Percentiles rank a stretch among this genome's conserved stretches.
These are phyloP conservation scores for Poecile atricapillus DNA, from an alignment of 2,113 vertebrate genomes.

Conservation along the genomic window DNA sequence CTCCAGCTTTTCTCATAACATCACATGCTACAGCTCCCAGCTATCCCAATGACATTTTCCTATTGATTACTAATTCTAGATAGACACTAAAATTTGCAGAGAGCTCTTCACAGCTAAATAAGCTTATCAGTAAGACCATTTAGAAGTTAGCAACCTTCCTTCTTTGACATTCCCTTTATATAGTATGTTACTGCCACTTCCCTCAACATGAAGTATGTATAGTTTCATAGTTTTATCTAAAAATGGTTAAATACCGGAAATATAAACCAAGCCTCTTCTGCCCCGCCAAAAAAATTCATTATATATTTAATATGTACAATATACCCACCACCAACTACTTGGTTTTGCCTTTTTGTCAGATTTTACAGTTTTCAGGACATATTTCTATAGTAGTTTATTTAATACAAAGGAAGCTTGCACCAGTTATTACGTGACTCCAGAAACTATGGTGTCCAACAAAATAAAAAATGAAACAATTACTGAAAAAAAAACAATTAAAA, in stretches of 20 bases:
- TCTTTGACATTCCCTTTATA: neutral
- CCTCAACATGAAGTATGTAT: neutral
- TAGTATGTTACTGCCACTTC: neutral
- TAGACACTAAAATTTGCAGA: neutral
- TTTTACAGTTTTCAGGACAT: neutral
- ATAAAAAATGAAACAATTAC: neutral
- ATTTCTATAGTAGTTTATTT: neutral
- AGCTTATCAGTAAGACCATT: neutral
- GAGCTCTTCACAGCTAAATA: neutral
- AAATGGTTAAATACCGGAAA: neutral
- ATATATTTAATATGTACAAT: neutral
- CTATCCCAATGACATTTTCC: neutral
- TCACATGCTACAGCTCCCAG: neutral
- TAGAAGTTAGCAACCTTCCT: neutral
- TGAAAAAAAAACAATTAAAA: neutral
- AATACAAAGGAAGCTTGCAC: neutral
- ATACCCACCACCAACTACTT: neutral
- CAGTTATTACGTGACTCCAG: neutral
- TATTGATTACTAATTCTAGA: neutral
- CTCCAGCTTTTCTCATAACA: neutral
- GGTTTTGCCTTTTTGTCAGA: neutral
- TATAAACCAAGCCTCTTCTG: neutral
- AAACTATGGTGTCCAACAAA: neutral
- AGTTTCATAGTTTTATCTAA: neutral
- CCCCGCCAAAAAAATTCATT: fast-evolving